Percentiles rank a stretch among this genome's conserved stretches.
These are phyloP conservation scores for Ptilonorhynchus violaceus DNA, from an alignment of 2,113 vertebrate genomes.

Conservation along the genomic window DNA sequence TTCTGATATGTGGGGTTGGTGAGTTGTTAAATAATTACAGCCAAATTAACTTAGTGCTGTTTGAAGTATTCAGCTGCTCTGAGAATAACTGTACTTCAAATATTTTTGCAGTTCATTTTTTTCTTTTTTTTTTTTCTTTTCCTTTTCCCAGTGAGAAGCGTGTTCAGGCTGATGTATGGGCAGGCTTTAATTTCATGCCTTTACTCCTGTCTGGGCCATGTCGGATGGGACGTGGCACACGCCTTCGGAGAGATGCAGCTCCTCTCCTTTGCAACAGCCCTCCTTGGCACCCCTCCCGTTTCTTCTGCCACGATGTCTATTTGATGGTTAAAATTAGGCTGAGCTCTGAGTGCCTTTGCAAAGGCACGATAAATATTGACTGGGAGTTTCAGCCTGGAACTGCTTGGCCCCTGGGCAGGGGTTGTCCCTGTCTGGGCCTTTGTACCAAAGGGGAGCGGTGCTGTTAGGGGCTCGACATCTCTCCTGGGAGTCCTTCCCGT, in stretches of 20 bases:
- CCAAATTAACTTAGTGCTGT: slow-evolving; percentile 21
- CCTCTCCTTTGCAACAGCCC: background rate
- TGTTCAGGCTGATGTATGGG: background rate
- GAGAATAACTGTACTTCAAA: slow-evolving; percentile 8
- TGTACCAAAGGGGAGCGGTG: background rate
- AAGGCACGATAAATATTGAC: slow-evolving; percentile 29
- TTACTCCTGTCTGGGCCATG: background rate
- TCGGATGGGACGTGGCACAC: background rate
- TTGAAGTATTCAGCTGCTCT: slow-evolving; percentile 33
- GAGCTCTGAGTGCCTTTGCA: slow-evolving; percentile 6
- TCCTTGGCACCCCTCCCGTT: slow-evolving; percentile 36
- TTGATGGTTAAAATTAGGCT: slow-evolving; percentile 37
- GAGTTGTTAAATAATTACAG: slow-evolving; percentile 55
- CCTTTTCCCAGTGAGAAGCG: background rate
- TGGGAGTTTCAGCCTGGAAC: background rate
- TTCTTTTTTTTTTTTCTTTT: background rate
- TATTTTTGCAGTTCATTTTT: background rate
- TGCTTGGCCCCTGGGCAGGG: background rate
- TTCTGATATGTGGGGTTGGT: slow-evolving; percentile 10
- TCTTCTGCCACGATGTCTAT: background rate
- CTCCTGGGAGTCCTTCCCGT: background rate
- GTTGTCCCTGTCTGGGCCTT: rapidly evolving
- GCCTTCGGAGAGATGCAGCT: background rate
- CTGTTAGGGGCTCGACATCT: background rate
- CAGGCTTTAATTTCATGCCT: background rate